Percentiles rank a stretch among this genome's conserved stretches.
phyloP scores from a whole-genome alignment of 1,140 invertebrate genomes.

The Lerema accius region DNA sequence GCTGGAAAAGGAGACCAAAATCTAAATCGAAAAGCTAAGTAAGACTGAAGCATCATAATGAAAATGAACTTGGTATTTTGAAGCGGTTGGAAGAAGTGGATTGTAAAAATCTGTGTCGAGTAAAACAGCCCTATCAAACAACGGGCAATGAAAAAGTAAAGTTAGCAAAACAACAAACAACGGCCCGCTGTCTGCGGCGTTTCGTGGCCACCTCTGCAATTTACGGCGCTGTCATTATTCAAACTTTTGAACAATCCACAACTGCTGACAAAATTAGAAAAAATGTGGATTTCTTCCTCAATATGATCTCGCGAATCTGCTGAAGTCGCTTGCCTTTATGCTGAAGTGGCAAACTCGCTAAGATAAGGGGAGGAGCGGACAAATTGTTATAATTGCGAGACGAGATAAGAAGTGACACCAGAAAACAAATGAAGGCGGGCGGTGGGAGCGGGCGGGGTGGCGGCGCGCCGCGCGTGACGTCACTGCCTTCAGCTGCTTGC shows the following conservation, averaged over 20 bases:
- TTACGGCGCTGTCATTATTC: constrained; percentile 71
- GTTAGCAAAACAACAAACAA: constrained; percentile 69
- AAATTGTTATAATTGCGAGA: constrained; percentile 82
- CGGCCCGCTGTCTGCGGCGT: constrained; percentile 48
- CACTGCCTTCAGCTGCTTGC: constrained; percentile 48
- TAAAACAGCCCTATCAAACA: constrained; percentile 61
- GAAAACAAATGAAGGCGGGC: constrained; percentile 80
- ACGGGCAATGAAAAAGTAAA: constrained; percentile 63
- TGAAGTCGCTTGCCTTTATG: constrained; percentile 75
- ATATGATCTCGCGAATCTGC: constrained; percentile 78
- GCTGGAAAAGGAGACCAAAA: neutral
- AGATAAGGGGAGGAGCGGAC: constrained; percentile 81
- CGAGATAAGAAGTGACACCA: constrained; percentile 81
- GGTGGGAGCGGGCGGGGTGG: constrained; percentile 45
- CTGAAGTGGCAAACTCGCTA: constrained; percentile 74
- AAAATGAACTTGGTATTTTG: constrained; percentile 32
- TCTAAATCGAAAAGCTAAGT: constrained; percentile 31
- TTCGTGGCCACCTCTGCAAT: constrained; percentile 66
- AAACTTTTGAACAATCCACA: constrained; percentile 69
- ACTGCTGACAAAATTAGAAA: constrained; percentile 65
- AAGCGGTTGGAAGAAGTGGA: constrained; percentile 41
- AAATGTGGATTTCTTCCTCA: constrained; percentile 64
- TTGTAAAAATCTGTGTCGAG: constrained; percentile 50
- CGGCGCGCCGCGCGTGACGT: constrained; percentile 54
- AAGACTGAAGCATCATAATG: constrained; percentile 25